Percentiles rank a stretch among this genome's conserved stretches.
Conservation (phyloP, 35 echinoderm and acorn worm species). For the Lytechinus pictus region DNA sequence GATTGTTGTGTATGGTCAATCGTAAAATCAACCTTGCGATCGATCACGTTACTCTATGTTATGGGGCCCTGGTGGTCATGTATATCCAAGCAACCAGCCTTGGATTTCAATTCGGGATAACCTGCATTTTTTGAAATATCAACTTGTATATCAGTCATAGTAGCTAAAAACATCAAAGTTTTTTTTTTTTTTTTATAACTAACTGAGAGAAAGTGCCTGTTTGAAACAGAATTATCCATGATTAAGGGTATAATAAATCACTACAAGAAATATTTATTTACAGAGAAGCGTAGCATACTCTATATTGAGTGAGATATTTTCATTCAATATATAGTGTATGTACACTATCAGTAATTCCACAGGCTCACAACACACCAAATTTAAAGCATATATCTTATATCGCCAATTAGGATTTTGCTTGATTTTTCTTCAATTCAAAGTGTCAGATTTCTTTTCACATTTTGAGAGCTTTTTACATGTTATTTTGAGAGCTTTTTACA, state of each 20-base stretch:
- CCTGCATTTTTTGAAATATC: not conserved
- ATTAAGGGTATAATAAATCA: not conserved
- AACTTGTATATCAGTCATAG: not conserved
- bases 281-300: not conserved
- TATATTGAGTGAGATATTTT: not conserved
- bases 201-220: not conserved
- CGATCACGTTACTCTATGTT: no score
- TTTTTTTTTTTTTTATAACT: not conserved
- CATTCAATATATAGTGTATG: not conserved
- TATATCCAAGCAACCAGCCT: not conserved
- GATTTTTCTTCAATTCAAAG: not conserved
- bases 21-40: no score
- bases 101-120: not conserved
- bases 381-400: not conserved
- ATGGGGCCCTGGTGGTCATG: not conserved
- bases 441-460: not conserved
- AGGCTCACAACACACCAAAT: not conserved
- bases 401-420: no score
- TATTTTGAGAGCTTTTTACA: not conserved
- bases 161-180: not conserved
- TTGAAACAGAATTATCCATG: not conserved
- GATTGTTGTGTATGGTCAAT: no score
- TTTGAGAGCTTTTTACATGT: not conserved
- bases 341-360: not conserved
- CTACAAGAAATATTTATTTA: not conserved